Base-by-base conservation (phyloP, 2,888 invertebrate genomes). In the Acrobasis suavella region DNA sequence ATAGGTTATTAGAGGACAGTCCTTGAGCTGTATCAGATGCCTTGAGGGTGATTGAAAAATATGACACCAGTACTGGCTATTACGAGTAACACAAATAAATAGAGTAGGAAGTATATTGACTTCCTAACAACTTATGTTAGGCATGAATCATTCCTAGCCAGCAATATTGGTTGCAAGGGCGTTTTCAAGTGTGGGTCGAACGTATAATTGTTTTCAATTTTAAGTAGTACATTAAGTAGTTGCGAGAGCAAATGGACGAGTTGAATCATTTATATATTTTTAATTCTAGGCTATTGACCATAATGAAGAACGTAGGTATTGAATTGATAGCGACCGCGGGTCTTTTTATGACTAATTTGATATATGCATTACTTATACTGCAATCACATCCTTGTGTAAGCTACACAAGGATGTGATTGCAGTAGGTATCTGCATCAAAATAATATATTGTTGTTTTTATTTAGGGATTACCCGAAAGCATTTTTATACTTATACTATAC, bases 61-160 rank as follows among this genome's bases (percentile, higher is more conserved):
- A 32, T 7, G 32, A 6, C 32, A 8, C 32, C 7, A 7, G 32
- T 32, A 8, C 0, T 32, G 8, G 32, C 32, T 32, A 32, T 32
- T 32, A 22, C n/a, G n/a, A n/a, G n/a, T n/a, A n/a, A n/a, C n/a
- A n/a, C n/a, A n/a, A n/a, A n/a, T n/a, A n/a, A n/a, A n/a, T n/a
- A 22, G 22, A 32, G 32, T 7, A 6, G 32, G 5, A 5, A 32
- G 32, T 49, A 9, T n/a, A 14, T n/a, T 49, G 15, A 49, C 49
- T n/a, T 12, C 49, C 49, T 32, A 32, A 32, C 32, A 32, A 49
- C 63, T 60, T 62, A 62, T 60, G 64, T 1, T 32, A 50, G 62
- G 51, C 63, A 64, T 73, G 69, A 71, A 71, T 71, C 64, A 72
- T 71, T 73, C 67, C 71, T 69, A 67, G 64, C 51, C 64, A 14